Evolutionary conservation across 1,140 invertebrate genomes (phyloP), one percentile per base, ranked within the genome.

Genomic region (Drosophila erecta): DNA sequence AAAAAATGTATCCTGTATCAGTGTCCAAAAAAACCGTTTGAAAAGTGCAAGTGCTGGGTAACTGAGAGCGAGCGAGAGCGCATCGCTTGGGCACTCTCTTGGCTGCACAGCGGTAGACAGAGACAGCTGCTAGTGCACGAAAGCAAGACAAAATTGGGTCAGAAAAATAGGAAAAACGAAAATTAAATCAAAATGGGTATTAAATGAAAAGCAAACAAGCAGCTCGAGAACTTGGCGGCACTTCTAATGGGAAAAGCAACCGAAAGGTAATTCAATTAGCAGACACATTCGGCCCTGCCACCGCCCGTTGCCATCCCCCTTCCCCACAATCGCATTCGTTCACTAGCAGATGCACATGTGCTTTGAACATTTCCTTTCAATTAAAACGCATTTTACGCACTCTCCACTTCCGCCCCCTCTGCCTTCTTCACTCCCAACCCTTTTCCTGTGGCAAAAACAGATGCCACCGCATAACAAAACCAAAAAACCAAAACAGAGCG

Each of bases 361-460:
- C 70, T 87, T 86, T 87, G 61, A 73, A 89, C 76, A 87, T 87
- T 89, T 83, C 79, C 75, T 72, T 83, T 89, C 79, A 87, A 87
- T 87, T 86, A 83, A 87, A 87, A 79, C 84, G 83, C 83, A 86
- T 76, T 79, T 81, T 79, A 86, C 75, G 79, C 81, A 86, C 62
- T 33, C 55, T 59, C 61, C 30, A 50, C 41, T 33, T 43, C 46
- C n/a, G 17, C 41, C 37, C 35, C 37, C 14, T 17, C 17, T 17
- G 17, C 17, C 17, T 1, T 17, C 17, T 17, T 17, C 17, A 17
- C 17, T 17, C 17, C 22, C 30, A 8, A 1, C 3, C 6, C 4
- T 60, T 43, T 17, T 70, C 27, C 24, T 47, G 62, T 70, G 61
- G 71, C 65, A 65, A 76, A 69, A 83, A 55, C 84, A 87, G 79